These are phyloP conservation scores for Antrozous pallidus DNA, from an alignment of 2,797 vertebrate species.

Conservation along the genomic window DNA sequence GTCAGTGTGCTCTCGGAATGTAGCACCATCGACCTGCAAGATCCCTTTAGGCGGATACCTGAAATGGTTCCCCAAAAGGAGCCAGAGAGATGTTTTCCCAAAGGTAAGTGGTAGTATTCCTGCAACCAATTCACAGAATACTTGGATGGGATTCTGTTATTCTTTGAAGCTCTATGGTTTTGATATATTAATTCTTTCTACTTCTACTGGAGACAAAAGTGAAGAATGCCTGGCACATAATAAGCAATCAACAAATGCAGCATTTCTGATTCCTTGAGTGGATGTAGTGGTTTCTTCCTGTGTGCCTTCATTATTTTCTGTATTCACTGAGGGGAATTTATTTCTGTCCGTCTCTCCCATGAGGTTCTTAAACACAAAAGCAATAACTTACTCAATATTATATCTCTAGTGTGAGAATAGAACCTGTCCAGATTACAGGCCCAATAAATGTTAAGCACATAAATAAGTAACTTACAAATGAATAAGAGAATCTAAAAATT, in stretches of 20 bases:
- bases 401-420: background rate
- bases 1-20: conserved; percentile 76
- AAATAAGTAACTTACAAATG: background rate
- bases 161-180: background rate
- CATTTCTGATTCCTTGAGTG: background rate
- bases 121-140: background rate
- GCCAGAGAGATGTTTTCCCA: conserved; percentile 79
- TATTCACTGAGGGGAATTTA: background rate
- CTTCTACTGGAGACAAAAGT: background rate
- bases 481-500: background rate
- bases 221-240: background rate
- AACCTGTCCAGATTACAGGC: background rate
- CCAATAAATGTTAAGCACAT: background rate
- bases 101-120: conserved; percentile 69
- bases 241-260: background rate
- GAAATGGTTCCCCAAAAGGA: conserved; percentile 16
- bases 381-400: background rate
- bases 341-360: background rate
- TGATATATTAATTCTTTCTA: background rate
- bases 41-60: background rate
- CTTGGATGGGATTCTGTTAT: background rate
- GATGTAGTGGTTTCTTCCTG: background rate
- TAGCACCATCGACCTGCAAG: conserved; percentile 79
- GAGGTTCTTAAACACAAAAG: background rate
- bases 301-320: background rate